phyloP scores from a whole-genome alignment of 2,797 vertebrate species.

The Rallus crepitans region DNA sequence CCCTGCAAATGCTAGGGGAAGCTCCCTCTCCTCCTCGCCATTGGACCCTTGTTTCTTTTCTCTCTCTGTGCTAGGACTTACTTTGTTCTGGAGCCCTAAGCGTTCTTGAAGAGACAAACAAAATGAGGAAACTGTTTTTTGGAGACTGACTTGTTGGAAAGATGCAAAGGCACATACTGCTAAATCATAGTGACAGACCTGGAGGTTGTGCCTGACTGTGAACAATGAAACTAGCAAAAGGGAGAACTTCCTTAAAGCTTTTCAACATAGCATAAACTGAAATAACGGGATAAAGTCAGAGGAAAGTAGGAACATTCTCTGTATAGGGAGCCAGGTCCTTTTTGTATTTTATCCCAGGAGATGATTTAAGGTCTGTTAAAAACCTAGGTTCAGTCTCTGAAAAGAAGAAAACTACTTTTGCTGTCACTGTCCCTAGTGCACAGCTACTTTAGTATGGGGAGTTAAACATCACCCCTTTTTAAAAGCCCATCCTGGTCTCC shows the following conservation, averaged over 20 bases:
- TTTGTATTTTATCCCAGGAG: not conserved
- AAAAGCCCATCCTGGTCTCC: not conserved
- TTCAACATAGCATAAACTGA: not conserved
- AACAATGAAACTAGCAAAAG: not conserved
- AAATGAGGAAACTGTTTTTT: not conserved
- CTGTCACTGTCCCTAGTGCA: not conserved
- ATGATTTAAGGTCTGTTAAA: not conserved
- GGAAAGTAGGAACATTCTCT: not conserved
- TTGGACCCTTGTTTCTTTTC: not conserved
- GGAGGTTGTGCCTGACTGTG: not conserved
- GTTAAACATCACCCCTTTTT: not conserved
- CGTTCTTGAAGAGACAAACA: not conserved
- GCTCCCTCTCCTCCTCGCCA: not conserved
- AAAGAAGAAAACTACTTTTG: not conserved
- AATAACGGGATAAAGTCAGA: not conserved
- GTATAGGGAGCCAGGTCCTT: not conserved
- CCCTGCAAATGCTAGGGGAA: not conserved
- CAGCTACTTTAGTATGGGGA: rapidly evolving
- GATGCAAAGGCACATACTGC: not conserved
- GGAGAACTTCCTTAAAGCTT: not conserved
- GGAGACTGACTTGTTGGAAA: not conserved
- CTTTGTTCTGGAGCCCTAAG: not conserved
- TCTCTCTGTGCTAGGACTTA: not conserved
- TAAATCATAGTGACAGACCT: not conserved
- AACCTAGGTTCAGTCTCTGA: not conserved